Percentiles rank a stretch among this genome's conserved stretches.
These are phyloP conservation scores for Holothuria leucospilota DNA, from an alignment of 53 echinoderm and acorn worm genomes.

Conservation along the genomic window DNA sequence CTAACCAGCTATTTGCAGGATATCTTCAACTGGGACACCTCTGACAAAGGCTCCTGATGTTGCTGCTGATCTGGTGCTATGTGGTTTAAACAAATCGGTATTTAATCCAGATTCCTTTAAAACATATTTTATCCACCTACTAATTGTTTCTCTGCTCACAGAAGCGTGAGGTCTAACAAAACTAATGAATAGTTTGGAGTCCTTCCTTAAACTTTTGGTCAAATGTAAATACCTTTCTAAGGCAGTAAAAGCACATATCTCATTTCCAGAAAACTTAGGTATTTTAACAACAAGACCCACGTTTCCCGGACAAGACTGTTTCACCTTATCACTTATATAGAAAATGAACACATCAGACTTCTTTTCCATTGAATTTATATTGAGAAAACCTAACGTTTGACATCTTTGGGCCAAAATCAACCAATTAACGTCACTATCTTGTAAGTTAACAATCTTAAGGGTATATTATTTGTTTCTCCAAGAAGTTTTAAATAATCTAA, in stretches of 20 bases:
- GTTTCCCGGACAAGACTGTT: slow-evolving; percentile 9
- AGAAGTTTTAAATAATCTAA: slow-evolving; percentile 12
- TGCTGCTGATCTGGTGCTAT: slow-evolving; percentile 18
- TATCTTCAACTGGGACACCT: slow-evolving; percentile 6
- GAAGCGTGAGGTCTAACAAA: slow-evolving; percentile 4
- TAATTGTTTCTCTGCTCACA: slow-evolving; percentile 14
- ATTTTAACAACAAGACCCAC: background rate
- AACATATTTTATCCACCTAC: background rate
- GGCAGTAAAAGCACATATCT: slow-evolving; percentile 25
- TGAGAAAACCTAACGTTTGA: background rate
- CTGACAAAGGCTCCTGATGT: slow-evolving; percentile 2
- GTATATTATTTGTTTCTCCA: slow-evolving; percentile 1
- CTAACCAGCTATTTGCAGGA: slow-evolving; percentile 12
- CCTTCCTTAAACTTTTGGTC: background rate
- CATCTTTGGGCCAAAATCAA: slow-evolving; percentile 13
- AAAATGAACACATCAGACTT: slow-evolving; percentile 19
- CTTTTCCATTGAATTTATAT: slow-evolving; percentile 1
- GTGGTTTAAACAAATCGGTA: slow-evolving; percentile 21
- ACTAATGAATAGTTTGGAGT: slow-evolving; percentile 2
- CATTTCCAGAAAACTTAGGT: slow-evolving; percentile 3
- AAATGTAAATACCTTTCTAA: background rate
- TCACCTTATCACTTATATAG: slow-evolving; percentile 22
- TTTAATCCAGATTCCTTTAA: slow-evolving; percentile 1
- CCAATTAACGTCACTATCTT: slow-evolving; percentile 2
- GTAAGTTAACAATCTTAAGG: slow-evolving; percentile 17